Evolutionary conservation across 2,113 vertebrate genomes (phyloP).

Genomic region (Pelecanus crispus): DNA sequence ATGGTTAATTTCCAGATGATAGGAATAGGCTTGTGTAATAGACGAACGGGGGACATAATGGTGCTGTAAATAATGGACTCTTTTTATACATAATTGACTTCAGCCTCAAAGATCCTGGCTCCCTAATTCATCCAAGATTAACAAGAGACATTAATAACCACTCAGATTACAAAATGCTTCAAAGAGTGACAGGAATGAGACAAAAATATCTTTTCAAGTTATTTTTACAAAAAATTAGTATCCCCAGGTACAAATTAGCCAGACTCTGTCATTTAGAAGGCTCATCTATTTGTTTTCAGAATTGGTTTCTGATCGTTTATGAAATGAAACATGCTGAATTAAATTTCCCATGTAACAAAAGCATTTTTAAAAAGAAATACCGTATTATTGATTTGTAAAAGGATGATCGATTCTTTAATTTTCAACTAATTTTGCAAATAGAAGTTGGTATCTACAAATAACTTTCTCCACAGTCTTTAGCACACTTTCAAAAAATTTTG

Average conservation of each 20-base stretch:
- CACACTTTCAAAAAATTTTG: neutral
- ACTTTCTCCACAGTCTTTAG: neutral
- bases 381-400: neutral
- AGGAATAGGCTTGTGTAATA: neutral
- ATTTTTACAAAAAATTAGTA: neutral
- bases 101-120: neutral
- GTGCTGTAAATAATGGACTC: conserved; percentile 10
- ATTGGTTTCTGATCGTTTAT: neutral
- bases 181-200: neutral
- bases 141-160: neutral
- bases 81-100: conserved; percentile 35
- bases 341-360: neutral
- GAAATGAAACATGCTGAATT: neutral
- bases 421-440: neutral
- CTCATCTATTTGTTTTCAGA: neutral
- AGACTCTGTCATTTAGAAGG: neutral
- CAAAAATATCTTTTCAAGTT: neutral
- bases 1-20: neutral
- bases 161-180: neutral
- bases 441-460: neutral
- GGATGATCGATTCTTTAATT: neutral
- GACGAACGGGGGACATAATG: neutral
- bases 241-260: neutral
- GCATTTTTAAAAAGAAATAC: too few relatives aligned
- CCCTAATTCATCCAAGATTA: conserved; percentile 8